A percentile compares a stretch with the other conserved stretches of the same genome.
These are phyloP conservation scores for Pyrocephalus nanus DNA, from an alignment of 2,797 vertebrate species.

Conservation along the genomic window DNA sequence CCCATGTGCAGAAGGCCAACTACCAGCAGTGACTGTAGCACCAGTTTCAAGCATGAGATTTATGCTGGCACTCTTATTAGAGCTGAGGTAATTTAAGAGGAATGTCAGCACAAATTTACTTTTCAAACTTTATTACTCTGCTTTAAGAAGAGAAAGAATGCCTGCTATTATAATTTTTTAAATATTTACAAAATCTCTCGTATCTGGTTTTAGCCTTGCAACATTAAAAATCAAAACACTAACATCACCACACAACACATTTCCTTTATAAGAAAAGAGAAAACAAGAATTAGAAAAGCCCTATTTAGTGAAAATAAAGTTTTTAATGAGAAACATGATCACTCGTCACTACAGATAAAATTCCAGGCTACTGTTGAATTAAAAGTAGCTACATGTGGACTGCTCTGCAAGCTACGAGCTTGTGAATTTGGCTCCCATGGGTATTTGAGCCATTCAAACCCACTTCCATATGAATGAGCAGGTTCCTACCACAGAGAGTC, in stretches of 20 bases:
- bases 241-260: not conserved
- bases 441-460: not conserved
- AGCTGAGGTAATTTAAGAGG: slow-evolving; percentile 57
- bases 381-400: not conserved
- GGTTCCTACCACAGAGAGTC: not conserved
- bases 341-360: not conserved
- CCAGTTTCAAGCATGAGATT: not conserved
- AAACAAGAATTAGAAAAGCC: not conserved
- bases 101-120: slow-evolving; percentile 46
- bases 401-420: not conserved
- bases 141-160: slow-evolving; percentile 45
- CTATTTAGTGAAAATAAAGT: not conserved
- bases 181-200: slow-evolving; percentile 27
- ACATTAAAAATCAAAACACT: slow-evolving; percentile 25
- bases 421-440: not conserved
- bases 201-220: slow-evolving; percentile 14
- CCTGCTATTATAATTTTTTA: slow-evolving; percentile 38
- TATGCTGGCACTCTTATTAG: slow-evolving; percentile 27
- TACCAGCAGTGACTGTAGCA: slow-evolving; percentile 23
- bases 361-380: not conserved
- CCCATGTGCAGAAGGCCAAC: not conserved
- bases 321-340: not conserved
- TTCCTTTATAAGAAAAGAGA: not conserved
- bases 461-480: not conserved
- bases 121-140: slow-evolving; percentile 40